Percentiles rank a stretch among this genome's conserved stretches.
These are phyloP conservation scores for Notoglanidium macrostoma DNA, from an alignment of 2,797 vertebrate genomes.

Conservation along the genomic window DNA sequence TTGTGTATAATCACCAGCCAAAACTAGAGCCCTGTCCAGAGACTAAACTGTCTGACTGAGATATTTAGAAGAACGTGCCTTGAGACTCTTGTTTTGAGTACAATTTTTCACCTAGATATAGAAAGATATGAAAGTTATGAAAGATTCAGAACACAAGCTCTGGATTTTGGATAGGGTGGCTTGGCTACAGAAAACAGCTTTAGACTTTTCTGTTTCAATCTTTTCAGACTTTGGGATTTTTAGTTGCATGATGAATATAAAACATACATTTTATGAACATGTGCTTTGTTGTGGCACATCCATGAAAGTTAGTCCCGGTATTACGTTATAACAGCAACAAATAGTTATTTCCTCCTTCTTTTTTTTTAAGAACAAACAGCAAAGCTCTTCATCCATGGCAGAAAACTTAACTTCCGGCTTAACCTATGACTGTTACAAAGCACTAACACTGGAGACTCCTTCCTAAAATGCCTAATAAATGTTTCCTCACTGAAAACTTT, in stretches of 20 bases:
- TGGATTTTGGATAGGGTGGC: not conserved
- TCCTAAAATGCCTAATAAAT: not conserved
- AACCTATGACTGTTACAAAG: not conserved
- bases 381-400: not conserved
- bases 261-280: not conserved
- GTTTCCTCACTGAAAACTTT: not conserved
- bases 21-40: slow-evolving; percentile 28
- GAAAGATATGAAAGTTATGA: not conserved
- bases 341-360: not conserved
- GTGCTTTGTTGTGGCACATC: not conserved
- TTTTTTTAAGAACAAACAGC: not conserved
- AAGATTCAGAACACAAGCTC: not conserved
- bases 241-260: not conserved
- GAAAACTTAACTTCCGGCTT: not conserved
- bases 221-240: not conserved
- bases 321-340: not conserved
- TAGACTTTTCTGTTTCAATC: not conserved
- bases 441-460: not conserved
- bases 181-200: not conserved
- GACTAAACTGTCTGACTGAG: slow-evolving; percentile 44
- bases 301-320: not conserved
- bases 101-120: not conserved
- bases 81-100: slow-evolving; percentile 5
- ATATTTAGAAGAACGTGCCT: slow-evolving; percentile 44
- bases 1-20: slow-evolving; percentile 41